phyloP scores from a whole-genome alignment of 2,797 vertebrate species.

The Chlorospingus semifuscus region DNA sequence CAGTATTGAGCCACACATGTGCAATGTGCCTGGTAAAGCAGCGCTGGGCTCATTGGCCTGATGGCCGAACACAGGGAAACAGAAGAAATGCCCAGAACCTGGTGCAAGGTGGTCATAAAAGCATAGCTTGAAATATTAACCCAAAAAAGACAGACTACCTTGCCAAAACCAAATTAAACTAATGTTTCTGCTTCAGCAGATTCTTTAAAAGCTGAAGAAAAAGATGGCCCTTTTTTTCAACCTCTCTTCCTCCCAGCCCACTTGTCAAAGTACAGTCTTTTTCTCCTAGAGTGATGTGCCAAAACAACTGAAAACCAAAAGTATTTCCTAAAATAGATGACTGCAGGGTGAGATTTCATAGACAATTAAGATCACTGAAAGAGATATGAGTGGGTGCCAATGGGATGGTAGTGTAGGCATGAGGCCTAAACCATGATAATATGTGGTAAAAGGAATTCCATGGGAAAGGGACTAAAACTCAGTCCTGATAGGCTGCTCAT shows the following conservation, averaged over 20 bases:
- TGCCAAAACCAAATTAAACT: not conserved
- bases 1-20: not conserved
- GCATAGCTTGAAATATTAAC: not conserved
- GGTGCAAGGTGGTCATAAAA: not conserved
- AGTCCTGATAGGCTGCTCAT: not conserved
- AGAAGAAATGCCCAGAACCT: not conserved
- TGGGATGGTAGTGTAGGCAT: no score
- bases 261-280: not conserved
- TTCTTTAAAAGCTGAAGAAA: not conserved
- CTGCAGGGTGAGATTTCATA: not conserved
- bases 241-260: not conserved
- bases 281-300: not conserved
- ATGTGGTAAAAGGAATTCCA: not conserved
- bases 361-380: not conserved
- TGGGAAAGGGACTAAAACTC: not conserved
- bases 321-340: not conserved
- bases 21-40: not conserved
- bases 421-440: not conserved
- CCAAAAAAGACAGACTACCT: not conserved
- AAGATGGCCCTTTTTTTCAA: accelerated
- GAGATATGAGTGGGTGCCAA: not conserved
- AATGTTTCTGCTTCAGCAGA: not conserved
- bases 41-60: not conserved
- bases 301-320: not conserved
- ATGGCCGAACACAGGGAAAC: not conserved